Percentiles rank a stretch among this genome's conserved stretches.
Evolutionary conservation across 2,797 vertebrate genomes (phyloP).

Genomic region (Luscinia megarhynchos): DNA sequence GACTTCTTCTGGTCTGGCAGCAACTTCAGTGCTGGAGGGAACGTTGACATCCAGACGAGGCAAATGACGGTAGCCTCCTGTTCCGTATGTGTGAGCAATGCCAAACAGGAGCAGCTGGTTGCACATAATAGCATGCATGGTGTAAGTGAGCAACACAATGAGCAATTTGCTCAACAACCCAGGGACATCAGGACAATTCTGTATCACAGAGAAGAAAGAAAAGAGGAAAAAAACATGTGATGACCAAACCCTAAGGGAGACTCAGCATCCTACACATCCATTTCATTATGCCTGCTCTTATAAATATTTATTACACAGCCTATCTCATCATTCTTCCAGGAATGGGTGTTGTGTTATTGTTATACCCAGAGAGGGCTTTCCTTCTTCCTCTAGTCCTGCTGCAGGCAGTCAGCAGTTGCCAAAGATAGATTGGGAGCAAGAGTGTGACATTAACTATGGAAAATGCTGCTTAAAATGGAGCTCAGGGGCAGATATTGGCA

Average conservation of each 20-base stretch:
- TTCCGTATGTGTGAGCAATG: constrained; percentile 43
- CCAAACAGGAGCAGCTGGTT: constrained; percentile 72
- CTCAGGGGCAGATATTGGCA: constrained; percentile 62
- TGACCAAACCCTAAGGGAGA: constrained; percentile 68
- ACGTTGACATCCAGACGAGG: neutral
- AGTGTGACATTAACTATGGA: constrained; percentile 50
- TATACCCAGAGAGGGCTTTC: constrained; percentile 15
- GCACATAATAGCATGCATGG: constrained; percentile 70
- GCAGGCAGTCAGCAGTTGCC: constrained; percentile 21
- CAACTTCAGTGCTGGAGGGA: neutral
- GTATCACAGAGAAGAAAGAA: constrained; percentile 54
- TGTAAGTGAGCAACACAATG: constrained; percentile 72
- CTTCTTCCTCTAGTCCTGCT: constrained; percentile 47
- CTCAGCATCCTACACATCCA: constrained; percentile 35
- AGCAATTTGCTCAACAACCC: constrained; percentile 71
- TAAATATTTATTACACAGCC: constrained; percentile 71
- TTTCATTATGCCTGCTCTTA: constrained; percentile 71
- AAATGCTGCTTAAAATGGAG: constrained; percentile 54
- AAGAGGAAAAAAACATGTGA: constrained; percentile 33
- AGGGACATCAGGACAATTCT: constrained; percentile 66
- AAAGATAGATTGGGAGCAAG: constrained; percentile 41
- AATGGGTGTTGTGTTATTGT: constrained; percentile 51
- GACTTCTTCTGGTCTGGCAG: constrained; percentile 40
- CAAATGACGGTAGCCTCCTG: constrained; percentile 50
- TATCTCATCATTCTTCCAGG: constrained; percentile 63